Evolutionary conservation across 2,113 vertebrate genomes (phyloP).

Genomic region (Numenius arquata): DNA sequence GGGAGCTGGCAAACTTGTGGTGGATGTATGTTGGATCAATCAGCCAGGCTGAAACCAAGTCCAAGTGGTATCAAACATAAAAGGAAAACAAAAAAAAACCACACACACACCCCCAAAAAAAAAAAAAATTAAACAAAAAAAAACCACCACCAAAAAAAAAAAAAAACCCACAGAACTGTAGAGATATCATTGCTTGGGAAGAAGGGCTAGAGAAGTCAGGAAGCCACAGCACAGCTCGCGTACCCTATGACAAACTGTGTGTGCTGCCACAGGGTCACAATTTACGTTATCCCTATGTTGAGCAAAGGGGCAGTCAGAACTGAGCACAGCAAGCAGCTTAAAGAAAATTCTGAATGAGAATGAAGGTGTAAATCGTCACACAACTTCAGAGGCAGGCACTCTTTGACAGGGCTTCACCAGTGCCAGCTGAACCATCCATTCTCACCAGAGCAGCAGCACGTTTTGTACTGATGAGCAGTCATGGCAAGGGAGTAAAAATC

Average conservation of each 20-base stretch:
- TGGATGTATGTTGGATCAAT: not conserved
- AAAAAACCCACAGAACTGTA: not conserved
- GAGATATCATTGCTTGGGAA: not conserved
- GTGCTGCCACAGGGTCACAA: not conserved
- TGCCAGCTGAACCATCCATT: not conserved
- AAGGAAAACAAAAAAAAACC: not conserved
- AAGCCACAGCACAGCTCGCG: not conserved
- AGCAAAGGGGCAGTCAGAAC: not conserved
- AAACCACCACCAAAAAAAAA: too few species aligned
- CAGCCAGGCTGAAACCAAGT: not conserved
- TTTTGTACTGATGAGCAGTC: not conserved
- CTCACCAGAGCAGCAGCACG: not conserved
- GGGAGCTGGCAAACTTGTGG: rapidly evolving
- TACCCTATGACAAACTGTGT: not conserved
- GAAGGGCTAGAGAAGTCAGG: not conserved
- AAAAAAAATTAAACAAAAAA: not conserved
- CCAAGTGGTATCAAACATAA: not conserved
- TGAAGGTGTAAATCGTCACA: not conserved
- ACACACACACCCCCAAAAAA: not conserved
- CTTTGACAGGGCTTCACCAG: not conserved
- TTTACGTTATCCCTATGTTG: not conserved
- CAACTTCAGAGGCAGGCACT: not conserved
- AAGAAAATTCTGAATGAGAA: not conserved
- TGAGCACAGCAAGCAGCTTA: not conserved
- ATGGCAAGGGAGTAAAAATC: not conserved